Conservation (phyloP, 2,113 vertebrate species). For the Nesoenas mayeri region DNA sequence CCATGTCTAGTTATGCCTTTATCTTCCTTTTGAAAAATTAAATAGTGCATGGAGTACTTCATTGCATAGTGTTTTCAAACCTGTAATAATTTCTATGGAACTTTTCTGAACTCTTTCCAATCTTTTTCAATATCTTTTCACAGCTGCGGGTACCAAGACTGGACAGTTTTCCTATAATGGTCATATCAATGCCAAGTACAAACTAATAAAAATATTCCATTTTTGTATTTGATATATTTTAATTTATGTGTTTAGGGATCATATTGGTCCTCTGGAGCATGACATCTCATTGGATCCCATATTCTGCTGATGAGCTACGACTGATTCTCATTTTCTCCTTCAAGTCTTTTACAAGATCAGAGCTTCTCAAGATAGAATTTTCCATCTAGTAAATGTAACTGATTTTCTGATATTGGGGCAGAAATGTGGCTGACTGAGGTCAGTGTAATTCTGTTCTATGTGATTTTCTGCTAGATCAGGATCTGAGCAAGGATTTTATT, state of each 20-base stretch:
- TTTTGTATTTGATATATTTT: background rate
- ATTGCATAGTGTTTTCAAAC: slow-evolving; percentile 21
- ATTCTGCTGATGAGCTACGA: background rate
- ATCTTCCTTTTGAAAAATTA: slow-evolving; percentile 43
- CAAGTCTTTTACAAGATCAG: slow-evolving; percentile 4
- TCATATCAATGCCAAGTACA: background rate
- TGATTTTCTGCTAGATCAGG: background rate
- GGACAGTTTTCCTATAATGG: background rate
- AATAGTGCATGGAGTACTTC: slow-evolving; percentile 18
- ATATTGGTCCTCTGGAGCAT: background rate
- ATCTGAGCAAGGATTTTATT: slow-evolving; percentile 25
- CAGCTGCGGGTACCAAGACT: background rate
- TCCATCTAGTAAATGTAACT: background rate
- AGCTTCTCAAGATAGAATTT: slow-evolving; percentile 1
- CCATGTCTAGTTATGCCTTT: background rate
- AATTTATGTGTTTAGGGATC: background rate
- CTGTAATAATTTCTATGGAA: background rate
- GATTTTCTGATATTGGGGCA: slow-evolving; percentile 1
- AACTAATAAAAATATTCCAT: background rate
- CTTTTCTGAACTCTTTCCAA: background rate
- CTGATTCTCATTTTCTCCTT: background rate
- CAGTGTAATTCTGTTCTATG: background rate
- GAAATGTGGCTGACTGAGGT: background rate
- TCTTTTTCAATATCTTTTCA: background rate
- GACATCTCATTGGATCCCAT: background rate